Percentiles rank a stretch among this genome's conserved stretches.
Conservation (phyloP, 2,797 vertebrate species). For the Gymnothorax reevesii region DNA sequence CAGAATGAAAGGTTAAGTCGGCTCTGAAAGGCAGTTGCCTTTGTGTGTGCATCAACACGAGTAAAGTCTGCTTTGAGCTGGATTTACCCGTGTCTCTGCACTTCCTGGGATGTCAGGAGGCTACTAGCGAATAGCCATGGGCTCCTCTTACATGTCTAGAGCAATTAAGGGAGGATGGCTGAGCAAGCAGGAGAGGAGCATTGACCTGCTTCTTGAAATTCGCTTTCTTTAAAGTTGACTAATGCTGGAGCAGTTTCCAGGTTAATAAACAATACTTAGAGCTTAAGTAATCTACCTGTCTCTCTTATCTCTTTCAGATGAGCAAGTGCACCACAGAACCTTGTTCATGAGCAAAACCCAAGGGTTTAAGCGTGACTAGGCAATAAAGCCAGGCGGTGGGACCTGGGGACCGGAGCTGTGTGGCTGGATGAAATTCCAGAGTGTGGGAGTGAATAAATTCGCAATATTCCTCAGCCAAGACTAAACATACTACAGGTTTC, state of each 20-base stretch:
- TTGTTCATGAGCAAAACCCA: background rate
- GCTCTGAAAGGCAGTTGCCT: background rate
- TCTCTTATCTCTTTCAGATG: background rate
- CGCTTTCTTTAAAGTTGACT: background rate
- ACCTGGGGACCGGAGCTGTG: background rate
- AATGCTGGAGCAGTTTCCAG: background rate
- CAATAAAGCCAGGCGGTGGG: background rate
- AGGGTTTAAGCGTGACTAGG: background rate
- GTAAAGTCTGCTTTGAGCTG: background rate
- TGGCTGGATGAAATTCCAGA: background rate
- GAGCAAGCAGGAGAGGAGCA: background rate
- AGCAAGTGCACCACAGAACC: background rate
- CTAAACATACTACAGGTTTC: too few relatives aligned
- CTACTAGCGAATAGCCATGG: too few relatives aligned
- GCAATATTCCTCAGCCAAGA: too few relatives aligned
- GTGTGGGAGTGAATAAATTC: too few relatives aligned
- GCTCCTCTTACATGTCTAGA: background rate
- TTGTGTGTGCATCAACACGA: background rate
- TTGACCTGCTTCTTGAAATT: background rate
- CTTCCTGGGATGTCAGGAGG: background rate
- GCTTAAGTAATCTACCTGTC: background rate
- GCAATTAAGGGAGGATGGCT: background rate
- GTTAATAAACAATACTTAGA: background rate
- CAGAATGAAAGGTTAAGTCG: background rate
- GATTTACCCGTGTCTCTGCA: background rate